Evolutionary conservation across 2,797 vertebrate species (phyloP).

Genomic region (Fistularia commersonii): DNA sequence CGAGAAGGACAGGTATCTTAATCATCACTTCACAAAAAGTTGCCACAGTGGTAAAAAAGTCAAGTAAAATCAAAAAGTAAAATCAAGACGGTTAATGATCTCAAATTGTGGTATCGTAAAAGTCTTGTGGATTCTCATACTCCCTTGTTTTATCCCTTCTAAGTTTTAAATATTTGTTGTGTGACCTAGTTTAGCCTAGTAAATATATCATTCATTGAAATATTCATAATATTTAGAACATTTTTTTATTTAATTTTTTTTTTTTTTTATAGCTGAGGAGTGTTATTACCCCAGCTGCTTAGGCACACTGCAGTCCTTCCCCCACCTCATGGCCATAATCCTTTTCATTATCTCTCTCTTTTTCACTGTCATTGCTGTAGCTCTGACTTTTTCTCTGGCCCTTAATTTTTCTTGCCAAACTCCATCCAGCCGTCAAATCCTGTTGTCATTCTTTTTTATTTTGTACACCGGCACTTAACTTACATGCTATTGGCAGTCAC

Average conservation of each 20-base stretch:
- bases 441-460: not conserved
- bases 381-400: not conserved
- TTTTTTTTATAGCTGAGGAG: slow-evolving; percentile 6
- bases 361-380: not conserved
- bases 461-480: slow-evolving; percentile 20
- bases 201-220: slow-evolving; percentile 10
- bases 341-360: slow-evolving; percentile 9
- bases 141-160: not conserved
- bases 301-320: slow-evolving; percentile 7
- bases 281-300: not conserved
- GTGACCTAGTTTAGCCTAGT: slow-evolving; percentile 25
- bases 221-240: slow-evolving; percentile 20
- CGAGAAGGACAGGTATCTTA: slow-evolving; percentile 86
- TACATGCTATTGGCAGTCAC: slow-evolving; percentile 34
- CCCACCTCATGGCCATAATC: slow-evolving; percentile 23
- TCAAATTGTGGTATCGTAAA: not conserved
- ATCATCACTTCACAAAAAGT: slow-evolving; percentile 9
- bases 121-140: too few species aligned
- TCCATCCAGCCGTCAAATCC: not conserved
- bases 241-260: slow-evolving; percentile 14
- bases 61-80: too few species aligned
- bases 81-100: slow-evolving; percentile 1
- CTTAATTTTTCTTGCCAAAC: not conserved
- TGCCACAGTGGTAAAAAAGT: slow-evolving; percentile 9
- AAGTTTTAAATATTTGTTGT: slow-evolving; percentile 8